Evolutionary conservation across 1,140 invertebrate species (phyloP), one percentile per base, ranked within the genome.

Genomic region (Triops longicaudatus): DNA sequence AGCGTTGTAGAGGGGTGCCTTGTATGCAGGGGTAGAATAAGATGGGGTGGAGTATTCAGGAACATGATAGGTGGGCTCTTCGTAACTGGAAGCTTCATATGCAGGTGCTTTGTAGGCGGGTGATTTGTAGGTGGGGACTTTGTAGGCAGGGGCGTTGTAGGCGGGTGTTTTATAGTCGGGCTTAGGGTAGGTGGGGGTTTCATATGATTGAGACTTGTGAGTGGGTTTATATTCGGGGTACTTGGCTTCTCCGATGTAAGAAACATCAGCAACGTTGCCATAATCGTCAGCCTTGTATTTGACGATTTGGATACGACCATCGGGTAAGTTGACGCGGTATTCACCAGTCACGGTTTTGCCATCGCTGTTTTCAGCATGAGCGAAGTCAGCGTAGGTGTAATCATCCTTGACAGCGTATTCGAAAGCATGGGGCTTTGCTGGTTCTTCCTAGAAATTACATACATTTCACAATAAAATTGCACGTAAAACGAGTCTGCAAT

Each of bases 221-320:
- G 14, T 26, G 17, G 73, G 77, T 28, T 78, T 78, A 31, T 78
- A 73, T 50, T 90, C 87, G 0, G 90, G 90, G 79, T 89, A 91
- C 26, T 84, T 86, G 0, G 90, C 89, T 78, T 90, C 88, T 7
- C 90, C 91, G 80, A 91, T 90, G 81, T 92, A 93, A 78, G 88
- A 87, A 1, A 93, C 91, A 78, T 92, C 89, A 12, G 91, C 91
- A 81, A 92, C 90, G 84, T 91, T 93, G 9, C 91, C 91, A 9
- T 88, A 90, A 81, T 89, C 87, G 80, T 92, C 91, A 0, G 91
- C 91, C 72, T 89, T 91, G 83, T 93, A 93, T 5, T 89, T 90
- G 17, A 93, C 91, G 77, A 88, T 89, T 84, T 93, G 91, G 79
- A 90, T 85, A 26, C 91, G 86, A 37, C 91, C 91, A 84, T 93